phyloP scores from a whole-genome alignment of 1,140 invertebrate species.

The Globodera ellingtonae region DNA sequence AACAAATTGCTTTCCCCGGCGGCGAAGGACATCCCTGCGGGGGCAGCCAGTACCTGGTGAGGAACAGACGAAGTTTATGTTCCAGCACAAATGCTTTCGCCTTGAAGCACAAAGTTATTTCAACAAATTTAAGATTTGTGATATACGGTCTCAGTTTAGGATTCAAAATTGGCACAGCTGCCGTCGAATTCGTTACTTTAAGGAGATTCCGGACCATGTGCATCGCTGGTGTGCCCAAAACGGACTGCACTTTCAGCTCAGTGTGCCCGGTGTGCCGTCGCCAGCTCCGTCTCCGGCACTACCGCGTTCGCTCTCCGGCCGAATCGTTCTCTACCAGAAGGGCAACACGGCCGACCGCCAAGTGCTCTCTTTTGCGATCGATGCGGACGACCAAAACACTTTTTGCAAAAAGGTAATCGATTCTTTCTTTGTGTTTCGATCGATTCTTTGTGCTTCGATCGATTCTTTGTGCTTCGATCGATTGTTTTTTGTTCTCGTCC shows the following conservation, averaged over 20 bases:
- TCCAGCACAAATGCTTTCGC: not conserved
- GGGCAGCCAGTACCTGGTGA: conserved; percentile 47
- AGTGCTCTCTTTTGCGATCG: conserved; percentile 35
- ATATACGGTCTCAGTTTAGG: too few species aligned
- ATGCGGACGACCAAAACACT: conserved; percentile 5
- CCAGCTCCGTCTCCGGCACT: not conserved
- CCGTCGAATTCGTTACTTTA: not conserved
- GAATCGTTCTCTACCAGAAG: conserved; percentile 59
- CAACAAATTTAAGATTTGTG: too few species aligned
- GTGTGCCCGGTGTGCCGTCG: conserved; percentile 18
- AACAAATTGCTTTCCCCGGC: conserved; percentile 44
- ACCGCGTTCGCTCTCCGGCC: conserved; percentile 27
- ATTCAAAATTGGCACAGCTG: not conserved
- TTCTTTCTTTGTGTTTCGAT: not conserved
- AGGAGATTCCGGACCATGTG: conserved; percentile 58
- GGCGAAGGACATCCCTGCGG: conserved; percentile 40
- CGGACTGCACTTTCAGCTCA: conserved; percentile 56
- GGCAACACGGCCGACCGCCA: conserved; percentile 53
- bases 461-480: not conserved
- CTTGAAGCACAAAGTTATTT: too few species aligned
- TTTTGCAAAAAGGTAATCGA: not conserved
- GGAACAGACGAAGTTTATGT: conserved; percentile 10
- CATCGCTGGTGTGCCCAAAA: conserved; percentile 62
- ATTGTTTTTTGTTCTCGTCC: not conserved
- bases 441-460: not conserved